These are phyloP conservation scores for Drosophila longiperda DNA, from an alignment of 2,888 invertebrate species.

Conservation along the genomic window DNA sequence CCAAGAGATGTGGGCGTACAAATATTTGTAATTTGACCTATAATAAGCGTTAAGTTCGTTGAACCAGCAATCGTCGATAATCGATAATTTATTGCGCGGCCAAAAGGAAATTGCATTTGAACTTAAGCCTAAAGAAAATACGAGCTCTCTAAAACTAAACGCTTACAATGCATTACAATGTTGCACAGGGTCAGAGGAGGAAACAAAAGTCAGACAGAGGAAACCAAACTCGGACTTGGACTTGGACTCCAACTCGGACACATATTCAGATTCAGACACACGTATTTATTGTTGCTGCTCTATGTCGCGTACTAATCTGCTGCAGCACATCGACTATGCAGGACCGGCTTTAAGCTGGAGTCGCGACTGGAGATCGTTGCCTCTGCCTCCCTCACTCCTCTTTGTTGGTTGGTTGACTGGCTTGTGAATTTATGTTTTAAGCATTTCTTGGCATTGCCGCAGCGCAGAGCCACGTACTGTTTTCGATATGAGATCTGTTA, in stretches of 20 bases:
- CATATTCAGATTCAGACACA: constrained; percentile 9
- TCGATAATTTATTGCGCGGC: constrained; percentile 83
- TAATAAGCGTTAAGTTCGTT: constrained; percentile 53
- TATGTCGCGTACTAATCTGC: constrained; percentile 48
- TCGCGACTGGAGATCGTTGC: constrained; percentile 15
- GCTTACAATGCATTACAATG: constrained; percentile 9
- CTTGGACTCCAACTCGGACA: not conserved
- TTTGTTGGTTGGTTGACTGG: constrained; percentile 32
- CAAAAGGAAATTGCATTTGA: constrained; percentile 40
- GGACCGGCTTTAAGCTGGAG: constrained; percentile 16
- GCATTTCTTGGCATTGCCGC: constrained; percentile 64
- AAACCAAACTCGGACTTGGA: constrained; percentile 1
- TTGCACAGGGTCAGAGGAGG: constrained; percentile 40
- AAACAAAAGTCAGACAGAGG: constrained; percentile 9
- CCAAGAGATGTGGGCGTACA: constrained; percentile 45
- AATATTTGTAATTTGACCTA: constrained; percentile 37
- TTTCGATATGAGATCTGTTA: constrained; percentile 76
- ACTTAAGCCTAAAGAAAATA: not conserved
- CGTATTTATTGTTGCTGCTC: constrained; percentile 14
- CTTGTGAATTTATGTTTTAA: constrained; percentile 61
- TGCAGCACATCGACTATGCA: constrained; percentile 52
- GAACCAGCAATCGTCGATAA: constrained; percentile 73
- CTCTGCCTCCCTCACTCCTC: too few relatives aligned
- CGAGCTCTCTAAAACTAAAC: constrained; percentile 15
- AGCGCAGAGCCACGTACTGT: constrained; percentile 52